A percentile compares a stretch with the other conserved stretches of the same genome.
Evolutionary conservation across 2,888 invertebrate species (phyloP).

Genomic region (Drosophila merina): DNA sequence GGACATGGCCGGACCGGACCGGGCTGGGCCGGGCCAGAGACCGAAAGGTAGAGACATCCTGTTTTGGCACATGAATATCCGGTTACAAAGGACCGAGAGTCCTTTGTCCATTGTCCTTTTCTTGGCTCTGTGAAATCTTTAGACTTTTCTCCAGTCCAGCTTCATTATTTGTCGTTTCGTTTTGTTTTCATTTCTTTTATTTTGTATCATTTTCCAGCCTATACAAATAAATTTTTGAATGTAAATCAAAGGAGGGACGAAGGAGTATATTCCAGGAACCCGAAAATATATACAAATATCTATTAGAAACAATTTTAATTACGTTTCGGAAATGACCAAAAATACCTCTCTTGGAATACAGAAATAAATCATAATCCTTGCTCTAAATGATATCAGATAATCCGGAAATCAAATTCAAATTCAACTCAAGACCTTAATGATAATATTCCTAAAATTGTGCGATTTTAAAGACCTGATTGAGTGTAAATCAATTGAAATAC

Average conservation of each 20-base stretch:
- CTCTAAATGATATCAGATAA: background rate
- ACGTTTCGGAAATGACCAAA: background rate
- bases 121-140: constrained; percentile 2
- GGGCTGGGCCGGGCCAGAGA: background rate
- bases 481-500: background rate
- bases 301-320: background rate
- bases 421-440: background rate
- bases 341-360: background rate
- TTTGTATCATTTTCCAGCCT: constrained; percentile 37
- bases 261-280: background rate
- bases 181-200: constrained; percentile 12
- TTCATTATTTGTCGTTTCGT: constrained; percentile 14
- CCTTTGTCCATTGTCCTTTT: constrained; percentile 15
- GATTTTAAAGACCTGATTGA: background rate
- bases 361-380: background rate
- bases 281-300: background rate
- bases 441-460: background rate
- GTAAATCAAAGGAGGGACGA: background rate
- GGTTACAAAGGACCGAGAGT: constrained; percentile 41
- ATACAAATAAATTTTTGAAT: constrained; percentile 36
- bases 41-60: constrained; percentile 27
- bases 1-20: background rate
- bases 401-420: background rate
- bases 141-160: constrained; percentile 1
- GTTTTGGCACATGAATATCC: constrained; percentile 50